Base-by-base conservation (phyloP, 30 jellyfish, hydroid and myxozoan species). In the Phacellophora camtschatica region DNA sequence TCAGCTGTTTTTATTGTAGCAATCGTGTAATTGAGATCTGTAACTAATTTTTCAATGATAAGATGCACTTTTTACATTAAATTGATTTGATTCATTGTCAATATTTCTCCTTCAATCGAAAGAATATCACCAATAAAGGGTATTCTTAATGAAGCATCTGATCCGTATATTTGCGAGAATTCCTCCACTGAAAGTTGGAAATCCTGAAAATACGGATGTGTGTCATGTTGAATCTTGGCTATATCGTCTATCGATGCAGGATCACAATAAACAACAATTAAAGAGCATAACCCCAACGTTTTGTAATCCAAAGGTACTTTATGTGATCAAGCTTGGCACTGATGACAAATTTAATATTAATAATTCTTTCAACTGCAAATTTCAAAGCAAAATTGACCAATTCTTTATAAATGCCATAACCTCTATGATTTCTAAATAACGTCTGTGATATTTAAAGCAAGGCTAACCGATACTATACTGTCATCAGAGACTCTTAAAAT, bases 71-170 rank as follows among this genome's bases (percentile, higher is more conserved):
- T n/a, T n/a, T n/a, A n/a, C n/a, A n/a, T n/a, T n/a, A n/a, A n/a
- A n/a, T n/a, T n/a, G n/a, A n/a, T n/a, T n/a, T n/a, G n/a, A n/a
- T n/a, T n/a, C n/a, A n/a, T n/a, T n/a, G n/a, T 66, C 32, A 72
- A 53, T 19, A 74, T 72, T 51, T 72, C 86, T 28, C 86, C 86
- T 72, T 72, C 86, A 13, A 72, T 72, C 63, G 72, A 50, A 30
- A 72, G 25, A 15, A 72, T 49, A 39, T 72, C 86, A 31, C 86
- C 86, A 25, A 23, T 56, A 24, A 72, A 72, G 56, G 54, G 53
- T 12, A 30, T 39, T 20, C 64, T 27, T 28, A 72, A 34, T 1
- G 49, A 34, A 34, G 15, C 19, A 12, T 54, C 51, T 18, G 33
- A 45, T 32, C 22, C 22, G 27, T 72, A 53, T n/a, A 50, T 63